Conservation (phyloP, 1,140 invertebrate genomes). For the Magallana angulata region DNA sequence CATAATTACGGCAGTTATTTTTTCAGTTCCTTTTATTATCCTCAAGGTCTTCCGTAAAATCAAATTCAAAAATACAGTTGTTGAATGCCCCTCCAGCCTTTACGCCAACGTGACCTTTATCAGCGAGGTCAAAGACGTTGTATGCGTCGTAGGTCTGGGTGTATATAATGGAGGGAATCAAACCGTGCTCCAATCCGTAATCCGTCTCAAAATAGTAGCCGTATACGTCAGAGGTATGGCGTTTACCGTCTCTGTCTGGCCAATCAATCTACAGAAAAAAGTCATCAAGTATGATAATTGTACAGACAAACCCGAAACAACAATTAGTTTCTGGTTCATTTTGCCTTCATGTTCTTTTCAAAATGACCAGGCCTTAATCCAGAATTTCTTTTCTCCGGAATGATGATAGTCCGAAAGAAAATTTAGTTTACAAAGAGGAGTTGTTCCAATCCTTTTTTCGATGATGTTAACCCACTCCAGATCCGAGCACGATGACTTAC, state of each 20-base stretch:
- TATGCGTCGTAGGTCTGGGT: slow-evolving; percentile 65
- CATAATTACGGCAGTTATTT: no score
- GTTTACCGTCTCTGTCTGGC: slow-evolving; percentile 57
- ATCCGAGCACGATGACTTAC: slow-evolving; percentile 49
- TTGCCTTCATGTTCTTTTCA: no score
- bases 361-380: no score
- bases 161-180: slow-evolving; percentile 63
- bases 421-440: no score
- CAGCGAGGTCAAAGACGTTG: slow-evolving; percentile 53
- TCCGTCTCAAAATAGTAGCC: slow-evolving; percentile 71
- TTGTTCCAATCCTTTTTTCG: no score
- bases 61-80: slow-evolving; percentile 61
- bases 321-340: no score
- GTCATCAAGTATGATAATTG: no score
- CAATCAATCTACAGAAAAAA: slow-evolving; percentile 58
- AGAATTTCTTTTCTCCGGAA: no score
- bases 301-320: no score
- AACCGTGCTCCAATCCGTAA: slow-evolving; percentile 61
- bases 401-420: no score
- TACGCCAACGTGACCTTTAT: slow-evolving; percentile 64
- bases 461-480: no score
- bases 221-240: slow-evolving; percentile 46
- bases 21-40: no score
- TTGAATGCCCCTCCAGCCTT: slow-evolving; percentile 47
- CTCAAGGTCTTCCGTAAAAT: slow-evolving; percentile 33